Evolutionary conservation across 2,888 invertebrate species (phyloP), one percentile per base, ranked within the genome.

Genomic region (Callosobruchus maculatus): DNA sequence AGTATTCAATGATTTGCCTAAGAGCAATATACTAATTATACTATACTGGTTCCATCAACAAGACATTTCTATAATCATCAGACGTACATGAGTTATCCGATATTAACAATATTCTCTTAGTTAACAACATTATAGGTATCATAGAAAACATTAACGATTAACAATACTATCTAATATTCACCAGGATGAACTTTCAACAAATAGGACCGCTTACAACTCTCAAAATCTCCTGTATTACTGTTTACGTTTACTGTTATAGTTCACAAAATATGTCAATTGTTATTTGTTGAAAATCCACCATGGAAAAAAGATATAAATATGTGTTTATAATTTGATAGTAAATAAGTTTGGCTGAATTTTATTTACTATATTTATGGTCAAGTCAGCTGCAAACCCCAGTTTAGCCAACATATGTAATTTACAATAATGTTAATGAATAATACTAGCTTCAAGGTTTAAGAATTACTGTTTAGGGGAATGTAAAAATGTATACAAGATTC

Each of bases 261-360:
- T 49, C 13, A 49, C 49, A 49, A 49, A 7, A 49, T 7, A 7
- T 49, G 13, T 30, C 49, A 49, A 18, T 49, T 49, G 18, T 49
- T 18, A 18, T 49, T 49, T 49, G 49, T 49, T 49, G 13, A 13
- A 49, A 49, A 49, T 49, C 7, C 13, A 49, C 13, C 49, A 18
- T 49, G 30, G 30, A 3, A 18, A 49, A 49, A 7, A 18, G 13
- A 49, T 13, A 49, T 5, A 49, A 13, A 49, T 18, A 49, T 49
- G 13, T 49, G 13, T 49, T 13, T 49, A 18, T 13, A 13, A 1
- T 49, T 49, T 49, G 1, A 13, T 73, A 82, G 82, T 82, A 82
- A 81, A 82, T 80, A 82, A 82, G 81, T 81, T 80, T 81, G 81
- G 83, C 83, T 81, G 83, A 18, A 49, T 78, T 82, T 83, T 80